phyloP scores from a whole-genome alignment of 1,140 invertebrate species.

The Zaprionus gabonicus region DNA sequence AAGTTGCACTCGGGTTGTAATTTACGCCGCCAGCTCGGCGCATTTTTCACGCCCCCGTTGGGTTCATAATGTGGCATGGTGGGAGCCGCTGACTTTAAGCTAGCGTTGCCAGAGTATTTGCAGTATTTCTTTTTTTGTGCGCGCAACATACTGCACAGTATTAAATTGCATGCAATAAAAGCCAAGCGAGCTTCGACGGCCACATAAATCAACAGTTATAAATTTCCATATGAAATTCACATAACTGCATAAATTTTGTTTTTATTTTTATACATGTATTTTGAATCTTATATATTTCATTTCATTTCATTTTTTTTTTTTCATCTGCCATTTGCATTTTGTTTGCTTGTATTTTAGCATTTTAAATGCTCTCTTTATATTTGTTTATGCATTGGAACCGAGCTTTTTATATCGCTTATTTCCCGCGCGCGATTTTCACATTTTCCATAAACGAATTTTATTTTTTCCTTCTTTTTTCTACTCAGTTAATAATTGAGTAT shows the following conservation, averaged over 20 bases:
- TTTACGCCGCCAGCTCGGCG: slow-evolving; percentile 39
- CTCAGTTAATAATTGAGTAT: slow-evolving; percentile 32
- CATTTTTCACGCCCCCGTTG: slow-evolving; percentile 41
- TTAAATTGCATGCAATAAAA: slow-evolving; percentile 51
- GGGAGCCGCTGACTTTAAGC: slow-evolving; percentile 3
- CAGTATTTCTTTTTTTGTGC: slow-evolving; percentile 14
- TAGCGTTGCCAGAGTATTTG: not conserved
- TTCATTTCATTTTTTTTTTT: slow-evolving; percentile 11
- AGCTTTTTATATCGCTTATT: slow-evolving; percentile 19
- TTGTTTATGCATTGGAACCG: slow-evolving; percentile 45
- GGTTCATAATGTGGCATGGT: not conserved
- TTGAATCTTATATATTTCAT: not conserved
- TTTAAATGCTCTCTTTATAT: slow-evolving; percentile 39
- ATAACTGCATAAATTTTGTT: slow-evolving; percentile 36
- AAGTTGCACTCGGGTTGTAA: slow-evolving; percentile 39
- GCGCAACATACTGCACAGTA: slow-evolving; percentile 15
- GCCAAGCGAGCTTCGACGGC: slow-evolving; percentile 32
- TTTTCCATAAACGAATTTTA: slow-evolving; percentile 20
- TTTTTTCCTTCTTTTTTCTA: slow-evolving; percentile 6
- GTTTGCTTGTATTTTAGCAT: slow-evolving; percentile 15
- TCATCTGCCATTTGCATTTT: slow-evolving; percentile 23
- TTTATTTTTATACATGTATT: slow-evolving; percentile 5
- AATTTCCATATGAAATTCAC: slow-evolving; percentile 37
- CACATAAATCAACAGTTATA: slow-evolving; percentile 52
- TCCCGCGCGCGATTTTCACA: slow-evolving; percentile 17